Evolutionary conservation across 2,797 vertebrate genomes (phyloP), one percentile per base, ranked within the genome.

Genomic region (Oceanodroma leucorhoa): DNA sequence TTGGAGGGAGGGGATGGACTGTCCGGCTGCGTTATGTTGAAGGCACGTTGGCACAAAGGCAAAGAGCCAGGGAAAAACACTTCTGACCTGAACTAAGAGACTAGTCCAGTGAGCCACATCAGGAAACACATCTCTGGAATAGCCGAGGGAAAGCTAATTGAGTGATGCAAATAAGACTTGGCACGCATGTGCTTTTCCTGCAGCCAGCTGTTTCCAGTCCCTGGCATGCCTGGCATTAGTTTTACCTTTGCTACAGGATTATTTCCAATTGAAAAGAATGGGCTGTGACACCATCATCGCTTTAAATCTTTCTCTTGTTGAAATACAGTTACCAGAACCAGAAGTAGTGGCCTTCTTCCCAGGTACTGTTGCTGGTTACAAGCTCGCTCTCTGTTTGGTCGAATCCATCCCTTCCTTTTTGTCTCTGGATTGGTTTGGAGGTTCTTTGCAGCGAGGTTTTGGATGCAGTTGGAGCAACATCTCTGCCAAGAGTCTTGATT

Each of bases 141-240:
- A 87, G 92, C 85, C 4, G 1, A 41, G 78, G 88, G 83, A 89
- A 86, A 92, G 78, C 65, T 94, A 87, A 79, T 69, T 76, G 84
- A 94, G 57, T 88, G 95, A 94, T 86, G 91, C 83, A 93, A 91
- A 95, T 95, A 87, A 75, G 83, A 46, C 41, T 93, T 97, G 97
- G 94, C 96, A 88, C 29, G 73, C 55, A 5, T 8, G 46, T 82
- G 66, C 66, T 61, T 41, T 75, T 92, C 89, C 62, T 87, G 58
- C 67, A 92, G 89, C 88, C 94, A 93, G 91, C 92, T 95, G 91
- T 84, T 96, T 75, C 86, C 73, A 93, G 90, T 75, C 86, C 84
- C 46, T 2, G 6, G 53, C 27, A 84, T 11, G 57, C 62, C 82
- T 72, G 94, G 85, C 71, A 60, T 22, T 72, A 80, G 57, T 72